Conservation (phyloP, 2,113 vertebrate genomes). For the Phocoena sinus region DNA sequence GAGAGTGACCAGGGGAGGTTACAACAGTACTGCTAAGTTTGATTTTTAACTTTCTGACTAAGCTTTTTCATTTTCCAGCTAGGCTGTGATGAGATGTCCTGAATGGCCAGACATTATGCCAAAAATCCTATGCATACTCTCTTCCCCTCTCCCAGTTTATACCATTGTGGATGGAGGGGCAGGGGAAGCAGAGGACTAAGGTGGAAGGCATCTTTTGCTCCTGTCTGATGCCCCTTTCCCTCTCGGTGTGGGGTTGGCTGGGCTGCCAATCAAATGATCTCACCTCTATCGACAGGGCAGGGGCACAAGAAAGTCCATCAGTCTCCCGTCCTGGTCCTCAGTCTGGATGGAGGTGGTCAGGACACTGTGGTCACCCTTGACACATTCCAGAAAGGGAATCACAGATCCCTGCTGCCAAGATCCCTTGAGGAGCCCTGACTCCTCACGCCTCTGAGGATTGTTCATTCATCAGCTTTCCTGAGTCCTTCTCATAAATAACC, state of each 20-base stretch:
- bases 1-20: not conserved
- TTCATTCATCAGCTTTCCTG: not conserved
- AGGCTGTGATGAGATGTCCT: not conserved
- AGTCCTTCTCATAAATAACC: not conserved
- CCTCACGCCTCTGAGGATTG: not conserved
- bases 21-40: not conserved
- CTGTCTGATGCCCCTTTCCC: not conserved
- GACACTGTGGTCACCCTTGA: not conserved
- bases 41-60: not conserved
- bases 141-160: not conserved
- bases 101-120: not conserved
- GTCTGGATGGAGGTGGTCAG: not conserved
- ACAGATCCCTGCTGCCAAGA: not conserved
- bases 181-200: not conserved
- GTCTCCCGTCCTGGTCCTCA: not conserved
- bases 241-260: not conserved
- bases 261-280: not conserved
- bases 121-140: not conserved
- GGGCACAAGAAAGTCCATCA: not conserved
- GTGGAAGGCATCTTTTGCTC: too few relatives aligned
- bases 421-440: not conserved
- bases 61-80: not conserved
- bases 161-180: accelerated
- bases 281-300: not conserved
- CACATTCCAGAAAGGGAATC: not conserved